Base-by-base conservation (phyloP, 2,113 vertebrate species). In the Polypterus senegalus region DNA sequence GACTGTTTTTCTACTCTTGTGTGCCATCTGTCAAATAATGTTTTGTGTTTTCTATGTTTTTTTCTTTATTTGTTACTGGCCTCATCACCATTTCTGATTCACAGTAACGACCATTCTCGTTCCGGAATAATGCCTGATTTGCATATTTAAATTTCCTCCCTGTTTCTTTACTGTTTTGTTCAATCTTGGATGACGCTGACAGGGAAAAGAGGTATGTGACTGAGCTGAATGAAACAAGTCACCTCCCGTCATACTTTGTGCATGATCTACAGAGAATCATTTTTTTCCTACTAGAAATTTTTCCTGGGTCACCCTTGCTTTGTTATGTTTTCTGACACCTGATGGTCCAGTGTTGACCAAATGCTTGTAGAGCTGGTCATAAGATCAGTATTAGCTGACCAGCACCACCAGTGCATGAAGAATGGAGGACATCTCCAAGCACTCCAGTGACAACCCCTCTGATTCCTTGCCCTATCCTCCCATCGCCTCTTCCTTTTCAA, bases 141-240 rank as follows among this genome's bases (percentile, higher is more conserved):
- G 74, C 84, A 69, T 87, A 86, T 89, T 86, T 84, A 88, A 89
- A 89, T 95, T 84, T 89, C 84, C 82, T 92, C 81, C 89, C 85
- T 96, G 86, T 98, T 90, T 86, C 86, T 87, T 83, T 85, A 88
- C 84, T 81, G 79, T 89, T 89, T 27, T 84, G 78, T 87, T 88
- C 89, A 84, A 79, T 88, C 83, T 85, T 86, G 89, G 86, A 92
- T 90, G 91, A 84, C 85, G 85, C 83, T 85, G 83, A 81, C 91
- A 97, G 95, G 93, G 93, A 77, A 96, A 90, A 93, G 92, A 97
- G 95, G 95, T 97, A 97, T 88, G 94, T 98, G 89, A 86, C 74
- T 72, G 76, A 86, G 76, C 72, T 71, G 75, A 91, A 84, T 82
- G 76, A 86, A 71, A 80, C 70, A 76, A 82, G 85, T 84, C 82